Base-by-base conservation (phyloP, 2,113 vertebrate species). In the Tricholaema leucomelas region DNA sequence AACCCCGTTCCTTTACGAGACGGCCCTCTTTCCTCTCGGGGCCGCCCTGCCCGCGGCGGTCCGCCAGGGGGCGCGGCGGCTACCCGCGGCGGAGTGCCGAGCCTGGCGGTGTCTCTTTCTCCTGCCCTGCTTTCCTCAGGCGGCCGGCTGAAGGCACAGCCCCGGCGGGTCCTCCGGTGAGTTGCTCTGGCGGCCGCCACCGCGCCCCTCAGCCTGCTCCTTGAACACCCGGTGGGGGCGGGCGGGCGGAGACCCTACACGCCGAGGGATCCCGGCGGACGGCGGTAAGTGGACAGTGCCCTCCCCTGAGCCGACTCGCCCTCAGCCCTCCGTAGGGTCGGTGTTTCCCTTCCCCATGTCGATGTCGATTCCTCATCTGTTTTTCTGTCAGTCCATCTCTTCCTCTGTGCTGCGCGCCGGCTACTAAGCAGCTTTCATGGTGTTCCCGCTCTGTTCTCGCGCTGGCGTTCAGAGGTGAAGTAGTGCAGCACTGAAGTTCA, bases 371-470 rank as follows among this genome's bases (percentile, higher is more conserved):
- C 48, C 5, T 35, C 33, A 11, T 28, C 15, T 3, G 0, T 4
- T 24, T 25, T 4, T 16, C 5, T 40, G 21, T 8, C 6, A 17
- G 0, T 50, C 42, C 5, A 2, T 23, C 25, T 27, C 5, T 31
- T 11, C 2, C 21, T 14, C 15, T 1, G 20, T 1, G 33, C 64
- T 5, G 13, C 31, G 19, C 50, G 31, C 48, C 8, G 44, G 44
- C n/a, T 15, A 9, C 48, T 5, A 30, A 83, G 48, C 17, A 20
- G 7, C 60, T 52, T 44, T 50, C 42, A 4, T 0, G 33, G 5
- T 18, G 31, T 12, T 50, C 42, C 24, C 13, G 18, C 28, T 50
- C 23, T 50, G 48, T 50, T 50, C 48, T 35, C 2, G 55, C n/a
- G 15, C 13, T 31, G 59, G 74, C 11, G 16, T 2, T 24, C 19